These are phyloP conservation scores for Passer domesticus DNA, from an alignment of 2,113 vertebrate genomes.

Conservation along the genomic window DNA sequence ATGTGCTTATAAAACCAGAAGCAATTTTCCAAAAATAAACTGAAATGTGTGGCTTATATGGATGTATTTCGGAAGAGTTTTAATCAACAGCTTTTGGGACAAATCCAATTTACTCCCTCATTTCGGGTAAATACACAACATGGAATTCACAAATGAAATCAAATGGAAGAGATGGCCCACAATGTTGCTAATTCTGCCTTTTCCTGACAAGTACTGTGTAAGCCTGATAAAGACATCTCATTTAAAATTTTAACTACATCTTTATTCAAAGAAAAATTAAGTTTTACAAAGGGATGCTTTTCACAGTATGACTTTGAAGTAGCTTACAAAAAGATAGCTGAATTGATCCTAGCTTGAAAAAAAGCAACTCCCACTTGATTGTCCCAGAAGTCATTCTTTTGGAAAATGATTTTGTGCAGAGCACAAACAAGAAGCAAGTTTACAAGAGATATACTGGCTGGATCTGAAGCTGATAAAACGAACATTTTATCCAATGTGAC, in stretches of 20 bases:
- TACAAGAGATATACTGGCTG: background rate
- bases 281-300: background rate
- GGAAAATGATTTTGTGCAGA: constrained; percentile 9
- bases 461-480: constrained; percentile 1
- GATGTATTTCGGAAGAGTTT: background rate
- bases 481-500: background rate
- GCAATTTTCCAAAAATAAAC: background rate
- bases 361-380: background rate
- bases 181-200: background rate
- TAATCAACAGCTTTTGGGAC: background rate
- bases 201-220: background rate
- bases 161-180: background rate
- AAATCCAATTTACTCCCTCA: background rate
- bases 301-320: background rate
- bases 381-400: background rate
- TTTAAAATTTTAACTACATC: background rate
- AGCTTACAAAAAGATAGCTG: background rate
- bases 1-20: background rate
- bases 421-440: background rate
- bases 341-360: background rate
- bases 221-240: background rate
- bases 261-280: background rate
- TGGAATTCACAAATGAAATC: background rate
- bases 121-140: background rate
- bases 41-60: background rate